phyloP scores from a whole-genome alignment of 2,797 vertebrate genomes.

The Botia kubotai region DNA sequence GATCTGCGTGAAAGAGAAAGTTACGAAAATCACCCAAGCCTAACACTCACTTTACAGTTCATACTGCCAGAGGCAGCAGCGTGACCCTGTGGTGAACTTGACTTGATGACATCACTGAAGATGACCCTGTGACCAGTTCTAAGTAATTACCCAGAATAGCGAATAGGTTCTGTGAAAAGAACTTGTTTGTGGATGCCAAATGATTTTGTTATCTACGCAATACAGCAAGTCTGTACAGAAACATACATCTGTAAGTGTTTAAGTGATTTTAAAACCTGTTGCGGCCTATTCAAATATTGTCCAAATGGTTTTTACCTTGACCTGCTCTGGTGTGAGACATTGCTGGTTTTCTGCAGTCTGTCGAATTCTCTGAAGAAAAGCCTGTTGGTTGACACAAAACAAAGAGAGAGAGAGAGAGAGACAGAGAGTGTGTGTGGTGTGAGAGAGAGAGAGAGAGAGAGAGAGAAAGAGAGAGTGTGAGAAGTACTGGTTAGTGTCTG shows the following conservation, averaged over 20 bases:
- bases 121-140: neutral
- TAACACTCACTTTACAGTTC: too few species aligned
- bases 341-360: conserved; percentile 92
- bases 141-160: neutral
- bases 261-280: neutral
- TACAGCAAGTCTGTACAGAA: neutral
- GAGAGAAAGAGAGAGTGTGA: neutral
- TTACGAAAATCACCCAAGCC: conserved; percentile 13
- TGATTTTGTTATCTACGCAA: neutral
- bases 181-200: neutral
- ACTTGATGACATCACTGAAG: neutral
- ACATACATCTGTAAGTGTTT: neutral
- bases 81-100: too few species aligned
- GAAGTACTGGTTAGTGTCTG: neutral
- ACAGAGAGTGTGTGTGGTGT: neutral
- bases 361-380: conserved; percentile 91
- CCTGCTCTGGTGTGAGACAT: conserved; percentile 92
- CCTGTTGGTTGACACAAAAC: conserved; percentile 72
- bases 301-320: conserved; percentile 82
- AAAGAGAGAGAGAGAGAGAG: neutral
- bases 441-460: neutral
- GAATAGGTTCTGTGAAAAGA: neutral
- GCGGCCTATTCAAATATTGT: neutral
- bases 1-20: conserved; percentile 78
- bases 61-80: too few species aligned